These are phyloP conservation scores for Serrognathus titanus DNA, from an alignment of 2,888 invertebrate species.

Conservation along the genomic window DNA sequence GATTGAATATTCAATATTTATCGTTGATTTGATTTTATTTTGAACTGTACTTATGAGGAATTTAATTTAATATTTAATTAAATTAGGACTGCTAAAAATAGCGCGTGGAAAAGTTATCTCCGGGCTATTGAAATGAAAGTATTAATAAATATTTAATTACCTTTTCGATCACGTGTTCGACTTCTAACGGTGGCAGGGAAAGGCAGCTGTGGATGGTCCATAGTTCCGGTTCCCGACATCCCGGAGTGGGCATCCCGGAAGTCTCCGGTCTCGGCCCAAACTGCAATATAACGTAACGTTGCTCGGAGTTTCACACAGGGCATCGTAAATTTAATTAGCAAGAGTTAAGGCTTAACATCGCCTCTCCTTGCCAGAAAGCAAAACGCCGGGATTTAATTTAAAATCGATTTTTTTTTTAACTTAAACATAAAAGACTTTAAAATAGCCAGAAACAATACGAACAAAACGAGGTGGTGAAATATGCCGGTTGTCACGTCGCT, in stretches of 20 bases:
- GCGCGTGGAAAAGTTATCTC: neutral
- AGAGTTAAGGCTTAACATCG: too few relatives aligned
- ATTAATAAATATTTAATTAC: slow-evolving; percentile 40
- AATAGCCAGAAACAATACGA: neutral
- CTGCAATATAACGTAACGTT: slow-evolving; percentile 56
- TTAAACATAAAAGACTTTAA: neutral
- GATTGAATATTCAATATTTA: too few relatives aligned
- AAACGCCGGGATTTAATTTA: neutral
- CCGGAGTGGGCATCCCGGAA: slow-evolving; percentile 78
- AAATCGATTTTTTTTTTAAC: neutral
- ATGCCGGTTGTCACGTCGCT: slow-evolving; percentile 1
- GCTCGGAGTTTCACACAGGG: slow-evolving; percentile 7
- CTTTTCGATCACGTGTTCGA: slow-evolving; percentile 64
- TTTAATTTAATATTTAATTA: too few relatives aligned
- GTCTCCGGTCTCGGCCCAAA: slow-evolving; percentile 87
- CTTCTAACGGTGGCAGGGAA: slow-evolving; percentile 61
- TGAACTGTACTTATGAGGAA: too few relatives aligned
- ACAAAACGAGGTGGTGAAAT: slow-evolving; percentile 9
- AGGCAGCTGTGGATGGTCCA: slow-evolving; percentile 68
- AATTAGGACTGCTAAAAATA: too few relatives aligned
- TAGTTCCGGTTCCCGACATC: slow-evolving; percentile 54
- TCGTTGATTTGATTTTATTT: too few relatives aligned
- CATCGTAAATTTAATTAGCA: neutral
- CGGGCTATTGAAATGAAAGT: neutral
- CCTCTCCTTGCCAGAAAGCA: too few relatives aligned